Evolutionary conservation across 2,888 invertebrate genomes (phyloP).

Genomic region (Camponotus fellah): DNA sequence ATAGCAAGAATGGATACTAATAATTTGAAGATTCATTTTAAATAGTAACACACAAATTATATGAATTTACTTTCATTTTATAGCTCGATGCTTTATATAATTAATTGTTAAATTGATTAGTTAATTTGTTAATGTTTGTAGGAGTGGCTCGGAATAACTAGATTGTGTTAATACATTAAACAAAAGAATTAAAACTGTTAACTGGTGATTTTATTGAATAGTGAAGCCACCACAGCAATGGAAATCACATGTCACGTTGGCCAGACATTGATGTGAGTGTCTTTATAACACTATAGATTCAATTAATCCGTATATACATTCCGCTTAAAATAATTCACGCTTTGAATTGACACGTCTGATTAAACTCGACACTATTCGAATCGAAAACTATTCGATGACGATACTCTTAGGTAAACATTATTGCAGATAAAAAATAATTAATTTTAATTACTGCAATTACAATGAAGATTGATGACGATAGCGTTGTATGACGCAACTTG

Average conservation of each 20-base stretch:
- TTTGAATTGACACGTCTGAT: constrained; percentile 18
- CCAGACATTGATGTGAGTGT: constrained; percentile 33
- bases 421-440: constrained; percentile 6
- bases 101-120: not conserved
- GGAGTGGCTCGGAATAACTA: not conserved
- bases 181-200: constrained; percentile 5
- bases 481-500: not conserved
- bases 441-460: constrained; percentile 16
- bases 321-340: constrained; percentile 31
- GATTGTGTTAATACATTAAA: constrained; percentile 4
- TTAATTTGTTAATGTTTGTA: not conserved
- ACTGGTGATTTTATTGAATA: not conserved
- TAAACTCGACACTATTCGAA: constrained; percentile 39
- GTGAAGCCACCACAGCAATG: not conserved
- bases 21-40: not conserved
- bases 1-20: not conserved
- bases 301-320: constrained; percentile 16
- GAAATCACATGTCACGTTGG: constrained; percentile 17
- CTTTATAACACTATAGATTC: constrained; percentile 31
- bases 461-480: not conserved
- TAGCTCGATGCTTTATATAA: not conserved
- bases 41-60: not conserved
- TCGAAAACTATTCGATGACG: constrained; percentile 2
- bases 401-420: not conserved
- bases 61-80: not conserved